Evolutionary conservation across 2,888 invertebrate species (phyloP).

Genomic region (Drosophila dives): DNA sequence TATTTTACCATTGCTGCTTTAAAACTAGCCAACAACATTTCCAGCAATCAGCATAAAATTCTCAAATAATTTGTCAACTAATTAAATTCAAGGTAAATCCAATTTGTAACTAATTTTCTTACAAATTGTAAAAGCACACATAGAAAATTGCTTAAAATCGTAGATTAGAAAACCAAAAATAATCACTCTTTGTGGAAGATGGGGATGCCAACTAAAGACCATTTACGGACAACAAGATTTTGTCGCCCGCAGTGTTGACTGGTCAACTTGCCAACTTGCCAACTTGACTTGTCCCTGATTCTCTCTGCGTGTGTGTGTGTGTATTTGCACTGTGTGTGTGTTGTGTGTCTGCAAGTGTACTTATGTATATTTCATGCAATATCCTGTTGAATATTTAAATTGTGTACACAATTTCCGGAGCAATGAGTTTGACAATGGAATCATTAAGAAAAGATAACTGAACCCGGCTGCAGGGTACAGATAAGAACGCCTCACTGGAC

Average conservation of each 20-base stretch:
- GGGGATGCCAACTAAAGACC: constrained; percentile 51
- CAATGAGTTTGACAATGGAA: constrained; percentile 76
- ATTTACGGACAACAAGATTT: constrained; percentile 64
- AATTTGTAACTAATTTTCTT: constrained; percentile 56
- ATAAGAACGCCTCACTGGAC: constrained; percentile 65
- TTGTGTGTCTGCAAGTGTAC: constrained; percentile 28
- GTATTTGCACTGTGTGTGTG: constrained; percentile 22
- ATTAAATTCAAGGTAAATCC: constrained; percentile 54
- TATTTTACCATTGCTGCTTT: not conserved
- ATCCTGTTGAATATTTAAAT: constrained; percentile 80
- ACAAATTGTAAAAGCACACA: constrained; percentile 28
- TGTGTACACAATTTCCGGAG: constrained; percentile 78
- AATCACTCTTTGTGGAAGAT: constrained; percentile 16
- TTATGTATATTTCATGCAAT: constrained; percentile 73
- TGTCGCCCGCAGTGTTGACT: constrained; percentile 68
- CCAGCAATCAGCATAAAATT: constrained; percentile 13
- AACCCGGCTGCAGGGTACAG: constrained; percentile 42
- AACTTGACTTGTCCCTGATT: constrained; percentile 4
- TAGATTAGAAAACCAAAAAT: constrained; percentile 38
- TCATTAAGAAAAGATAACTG: constrained; percentile 74
- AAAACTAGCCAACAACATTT: not conserved
- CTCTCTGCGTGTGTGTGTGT: constrained; percentile 7
- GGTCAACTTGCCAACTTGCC: constrained; percentile 40
- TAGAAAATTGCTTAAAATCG: constrained; percentile 40
- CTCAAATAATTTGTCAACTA: constrained; percentile 49